A percentile compares a stretch with the other conserved stretches of the same genome.
These are phyloP conservation scores for Bradypodion ventrale DNA, from an alignment of 2,797 vertebrate species.

Conservation along the genomic window DNA sequence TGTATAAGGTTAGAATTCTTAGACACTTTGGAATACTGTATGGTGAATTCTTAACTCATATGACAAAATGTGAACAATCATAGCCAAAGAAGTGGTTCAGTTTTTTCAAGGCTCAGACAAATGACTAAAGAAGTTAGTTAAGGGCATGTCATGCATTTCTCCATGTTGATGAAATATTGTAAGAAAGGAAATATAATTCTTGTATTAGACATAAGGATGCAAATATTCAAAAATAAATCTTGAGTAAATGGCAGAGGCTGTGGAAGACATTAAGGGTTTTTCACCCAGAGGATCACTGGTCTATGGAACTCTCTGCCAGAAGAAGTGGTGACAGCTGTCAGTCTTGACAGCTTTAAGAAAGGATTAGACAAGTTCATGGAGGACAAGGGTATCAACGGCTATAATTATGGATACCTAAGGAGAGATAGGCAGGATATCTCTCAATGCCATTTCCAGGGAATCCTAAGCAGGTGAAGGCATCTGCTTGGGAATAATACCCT, in stretches of 20 bases:
- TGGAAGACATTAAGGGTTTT: too few relatives aligned
- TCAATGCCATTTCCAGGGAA: too few relatives aligned
- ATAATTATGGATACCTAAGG: too few relatives aligned
- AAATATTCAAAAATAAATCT: background rate
- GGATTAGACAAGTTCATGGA: too few relatives aligned
- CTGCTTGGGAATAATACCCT: too few relatives aligned
- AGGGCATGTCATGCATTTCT: background rate
- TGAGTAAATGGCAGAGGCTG: background rate
- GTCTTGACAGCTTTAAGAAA: too few relatives aligned
- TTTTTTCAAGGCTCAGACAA: background rate
- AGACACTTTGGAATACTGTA: background rate
- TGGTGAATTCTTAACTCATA: background rate
- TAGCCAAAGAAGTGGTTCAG: background rate
- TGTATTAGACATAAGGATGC: background rate
- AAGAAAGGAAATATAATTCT: background rate
- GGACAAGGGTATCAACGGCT: too few relatives aligned
- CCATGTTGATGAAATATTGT: background rate
- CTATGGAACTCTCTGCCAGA: too few relatives aligned
- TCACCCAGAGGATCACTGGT: too few relatives aligned
- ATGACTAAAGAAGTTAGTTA: background rate
- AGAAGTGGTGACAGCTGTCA: too few relatives aligned
- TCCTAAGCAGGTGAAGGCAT: too few relatives aligned
- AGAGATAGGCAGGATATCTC: too few relatives aligned
- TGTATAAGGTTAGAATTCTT: background rate
- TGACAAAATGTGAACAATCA: background rate